Base-by-base conservation (phyloP, 2,797 vertebrate genomes). In the Cephalopachus bancanus region DNA sequence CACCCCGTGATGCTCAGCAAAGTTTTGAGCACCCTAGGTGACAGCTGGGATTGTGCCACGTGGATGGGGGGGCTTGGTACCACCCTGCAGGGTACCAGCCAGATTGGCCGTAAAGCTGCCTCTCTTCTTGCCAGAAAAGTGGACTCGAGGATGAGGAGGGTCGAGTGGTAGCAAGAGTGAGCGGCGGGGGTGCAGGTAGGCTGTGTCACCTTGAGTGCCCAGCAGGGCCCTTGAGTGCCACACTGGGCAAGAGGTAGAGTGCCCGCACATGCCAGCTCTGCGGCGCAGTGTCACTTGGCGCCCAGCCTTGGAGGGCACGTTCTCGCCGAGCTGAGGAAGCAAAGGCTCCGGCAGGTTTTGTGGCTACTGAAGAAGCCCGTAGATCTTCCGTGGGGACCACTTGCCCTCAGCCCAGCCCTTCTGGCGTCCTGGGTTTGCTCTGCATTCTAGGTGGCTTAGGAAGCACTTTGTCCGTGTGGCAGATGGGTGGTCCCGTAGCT, bases 191-290 rank as follows among this genome's bases (percentile, higher is more conserved):
- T 59, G 67, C 28, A 79, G 16, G 14, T 26, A 3, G 7, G 9
- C n/a, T 1, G 0, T 37, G 33, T 55, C n/a, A 64, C n/a, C 44
- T 11, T 10, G 10, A 14, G 16, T 10, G 20, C 30, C 8, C 11
- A 26, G 49, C 30, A 44, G 4, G 53, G 37, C 17, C 53, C 49
- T 59, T 19, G 3, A 7, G 33, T 20, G 3, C 49, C 30, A 5
- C 75, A 11, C 60, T 22, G 17, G 17, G 44, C 44, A 44, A 44
- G 44, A 44, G 44, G 44, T 44, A 7, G 44, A 44, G 44, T 44
- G 44, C 44, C 44, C 44, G 5, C 44, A 44, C 44, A 7, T 33
- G 22, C 60, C 20, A 2, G 60, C 8, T 8, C 22, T 6, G 22
- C 60, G 26, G 57, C 22, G 59, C 67, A 69, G n/a, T 33, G n/a